Evolutionary conservation across 23 tunicate genomes (phyloP), one percentile per base, ranked within the genome.

Genomic region (Trididemnum miniatum): DNA sequence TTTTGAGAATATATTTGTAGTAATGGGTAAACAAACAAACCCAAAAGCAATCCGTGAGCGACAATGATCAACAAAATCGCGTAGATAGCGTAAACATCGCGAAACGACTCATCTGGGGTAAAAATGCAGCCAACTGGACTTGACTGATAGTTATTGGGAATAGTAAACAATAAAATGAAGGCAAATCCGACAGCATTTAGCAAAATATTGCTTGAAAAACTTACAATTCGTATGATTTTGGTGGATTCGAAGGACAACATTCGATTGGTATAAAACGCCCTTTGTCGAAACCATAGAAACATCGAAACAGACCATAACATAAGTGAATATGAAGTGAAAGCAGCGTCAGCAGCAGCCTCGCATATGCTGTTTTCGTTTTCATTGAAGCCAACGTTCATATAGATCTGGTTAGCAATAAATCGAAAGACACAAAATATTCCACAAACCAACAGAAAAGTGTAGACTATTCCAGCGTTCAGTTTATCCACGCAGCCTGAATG

Each of bases 241-340:
- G 71, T 79, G 1, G 72, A 31, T 0, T 37, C 44, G 23, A 65
- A 50, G 30, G 79, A 73, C 71, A 88, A 69, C 77, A 78, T 87
- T 82, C 76, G 74, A 35, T 88, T 87, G 54, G 81, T 72, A 62
- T 88, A 88, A 35, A 88, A 71, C 31, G 83, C 65, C n/a, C 77
- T 60, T 36, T 88, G 92, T 20, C 92, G 83, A 1, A 82, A 38
- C 92, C 92, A 88, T 12, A 82, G 54, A 67, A 88, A 88, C 51
- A 88, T 29, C 35, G 64, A 88, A 1, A 88, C 80, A 0, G 57
- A 39, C 35, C 57, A 76, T 37, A 82, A 20, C 2, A 65, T 81
- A 27, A 82, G 25, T 26, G 59, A 76, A 64, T 88, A 88, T 20
- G 51, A n/a, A 5, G 40, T 71, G 37, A 57, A 74, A 22, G 80